A percentile compares a stretch with the other conserved stretches of the same genome.
Evolutionary conservation across 2,888 invertebrate genomes (phyloP).

Genomic region (Patella ulyssiponensis): DNA sequence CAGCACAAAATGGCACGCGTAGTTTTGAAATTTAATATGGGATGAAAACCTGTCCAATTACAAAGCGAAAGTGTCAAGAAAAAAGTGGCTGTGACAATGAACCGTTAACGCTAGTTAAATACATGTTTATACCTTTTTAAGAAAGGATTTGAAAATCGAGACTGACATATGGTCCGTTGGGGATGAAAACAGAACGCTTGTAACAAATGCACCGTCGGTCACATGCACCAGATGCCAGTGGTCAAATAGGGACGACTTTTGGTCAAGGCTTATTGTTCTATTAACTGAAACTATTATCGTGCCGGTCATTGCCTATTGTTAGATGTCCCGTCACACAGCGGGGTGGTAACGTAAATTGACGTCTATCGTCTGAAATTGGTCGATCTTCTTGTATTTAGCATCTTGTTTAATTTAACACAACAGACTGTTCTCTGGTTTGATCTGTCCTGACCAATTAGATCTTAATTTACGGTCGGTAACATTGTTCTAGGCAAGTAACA

Average conservation of each 20-base stretch:
- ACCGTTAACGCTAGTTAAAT: neutral
- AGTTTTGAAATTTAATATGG: neutral
- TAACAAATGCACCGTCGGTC: neutral
- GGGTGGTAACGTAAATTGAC: neutral
- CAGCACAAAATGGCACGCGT: constrained; percentile 2
- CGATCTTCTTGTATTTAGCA: neutral
- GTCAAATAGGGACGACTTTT: neutral
- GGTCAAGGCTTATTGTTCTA: constrained; percentile 1
- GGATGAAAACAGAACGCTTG: neutral
- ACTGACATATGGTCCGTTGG: constrained; percentile 6
- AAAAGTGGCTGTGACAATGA: neutral
- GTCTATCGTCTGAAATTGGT: neutral
- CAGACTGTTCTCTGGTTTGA: neutral
- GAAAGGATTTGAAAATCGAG: neutral
- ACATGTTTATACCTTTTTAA: neutral
- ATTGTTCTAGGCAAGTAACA: too few species aligned
- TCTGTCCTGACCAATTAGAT: neutral
- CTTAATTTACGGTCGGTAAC: neutral
- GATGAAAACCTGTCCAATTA: neutral
- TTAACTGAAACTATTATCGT: neutral
- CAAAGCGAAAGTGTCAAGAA: neutral
- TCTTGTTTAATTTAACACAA: constrained; percentile 2
- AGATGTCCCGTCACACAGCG: neutral
- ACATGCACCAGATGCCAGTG: neutral
- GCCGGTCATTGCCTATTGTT: neutral